Conservation (phyloP, 2,888 invertebrate genomes). For the Diaperis boleti region DNA sequence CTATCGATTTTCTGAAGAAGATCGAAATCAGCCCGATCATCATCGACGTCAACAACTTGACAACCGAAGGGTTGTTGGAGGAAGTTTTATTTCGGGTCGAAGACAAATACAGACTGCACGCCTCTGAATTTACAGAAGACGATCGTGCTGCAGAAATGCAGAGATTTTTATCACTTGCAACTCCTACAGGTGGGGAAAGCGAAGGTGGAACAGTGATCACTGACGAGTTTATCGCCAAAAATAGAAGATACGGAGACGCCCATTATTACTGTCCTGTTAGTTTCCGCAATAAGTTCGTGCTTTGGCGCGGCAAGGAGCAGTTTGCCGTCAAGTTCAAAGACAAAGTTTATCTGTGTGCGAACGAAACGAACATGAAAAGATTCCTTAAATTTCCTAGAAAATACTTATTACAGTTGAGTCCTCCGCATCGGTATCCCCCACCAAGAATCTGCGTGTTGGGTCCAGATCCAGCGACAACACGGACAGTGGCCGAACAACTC, state of each 20-base stretch:
- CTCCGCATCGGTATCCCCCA: conserved; percentile 67
- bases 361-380: conserved; percentile 66
- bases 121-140: conserved; percentile 67
- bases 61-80: conserved; percentile 54
- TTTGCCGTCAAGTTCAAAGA: conserved; percentile 69
- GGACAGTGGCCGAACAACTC: conserved; percentile 67
- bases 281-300: conserved; percentile 68
- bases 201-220: conserved; percentile 52
- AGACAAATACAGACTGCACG: conserved; percentile 62
- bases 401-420: conserved; percentile 67
- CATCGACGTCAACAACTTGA: conserved; percentile 55
- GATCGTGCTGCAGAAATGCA: conserved; percentile 67
- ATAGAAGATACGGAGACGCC: conserved; percentile 70
- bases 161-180: conserved; percentile 64
- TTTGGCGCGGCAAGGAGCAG: conserved; percentile 74
- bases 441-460: conserved; percentile 73
- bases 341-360: conserved; percentile 70
- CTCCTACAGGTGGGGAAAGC: conserved; percentile 63
- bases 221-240: conserved; percentile 48
- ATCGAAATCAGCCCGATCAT: conserved; percentile 50
- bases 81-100: conserved; percentile 58
- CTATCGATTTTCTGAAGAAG: conserved; percentile 51
- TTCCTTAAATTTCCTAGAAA: conserved; percentile 69
- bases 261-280: conserved; percentile 74
- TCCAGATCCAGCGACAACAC: conserved; percentile 70